These are phyloP conservation scores for Volucella inflata DNA, from an alignment of 2,888 invertebrate species.

Conservation along the genomic window DNA sequence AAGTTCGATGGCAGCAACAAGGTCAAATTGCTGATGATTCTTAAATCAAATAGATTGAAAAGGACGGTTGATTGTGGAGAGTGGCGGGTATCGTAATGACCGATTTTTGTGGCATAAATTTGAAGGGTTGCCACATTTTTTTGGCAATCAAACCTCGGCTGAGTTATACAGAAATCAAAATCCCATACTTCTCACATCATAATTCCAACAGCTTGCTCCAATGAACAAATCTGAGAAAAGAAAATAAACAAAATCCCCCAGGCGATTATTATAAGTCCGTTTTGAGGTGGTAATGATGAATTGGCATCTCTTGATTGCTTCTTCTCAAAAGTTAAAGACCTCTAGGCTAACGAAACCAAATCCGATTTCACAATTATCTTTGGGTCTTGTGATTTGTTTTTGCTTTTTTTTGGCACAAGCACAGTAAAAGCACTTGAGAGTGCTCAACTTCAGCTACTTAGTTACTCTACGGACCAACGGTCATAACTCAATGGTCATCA, in stretches of 20 bases:
- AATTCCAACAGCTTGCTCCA: slow-evolving; percentile 12
- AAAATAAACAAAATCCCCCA: slow-evolving; percentile 9
- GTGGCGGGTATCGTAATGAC: too few relatives aligned
- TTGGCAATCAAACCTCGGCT: too few relatives aligned
- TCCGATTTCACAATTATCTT: slow-evolving; percentile 49
- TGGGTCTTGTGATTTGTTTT: background rate
- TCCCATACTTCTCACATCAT: slow-evolving; percentile 23
- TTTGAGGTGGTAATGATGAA: slow-evolving; percentile 33
- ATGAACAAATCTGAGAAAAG: background rate
- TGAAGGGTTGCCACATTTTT: too few relatives aligned
- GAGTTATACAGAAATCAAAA: slow-evolving; percentile 1
- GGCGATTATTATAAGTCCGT: slow-evolving; percentile 54
- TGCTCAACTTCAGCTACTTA: slow-evolving; percentile 21
- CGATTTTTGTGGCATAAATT: too few relatives aligned
- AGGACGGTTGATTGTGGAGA: too few relatives aligned
- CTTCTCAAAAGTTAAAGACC: background rate
- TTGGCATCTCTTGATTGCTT: background rate
- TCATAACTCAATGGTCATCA: slow-evolving; percentile 6
- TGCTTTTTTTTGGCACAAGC: slow-evolving; percentile 2
- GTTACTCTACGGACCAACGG: slow-evolving; percentile 19
- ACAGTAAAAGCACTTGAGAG: background rate
- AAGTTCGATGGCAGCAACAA: too few relatives aligned
- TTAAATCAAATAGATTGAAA: too few relatives aligned
- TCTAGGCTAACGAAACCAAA: slow-evolving; percentile 20
- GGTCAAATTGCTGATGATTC: too few relatives aligned